Percentiles rank a stretch among this genome's conserved stretches.
Conservation (phyloP, 2,113 vertebrate genomes). For the Lepus timidus region DNA sequence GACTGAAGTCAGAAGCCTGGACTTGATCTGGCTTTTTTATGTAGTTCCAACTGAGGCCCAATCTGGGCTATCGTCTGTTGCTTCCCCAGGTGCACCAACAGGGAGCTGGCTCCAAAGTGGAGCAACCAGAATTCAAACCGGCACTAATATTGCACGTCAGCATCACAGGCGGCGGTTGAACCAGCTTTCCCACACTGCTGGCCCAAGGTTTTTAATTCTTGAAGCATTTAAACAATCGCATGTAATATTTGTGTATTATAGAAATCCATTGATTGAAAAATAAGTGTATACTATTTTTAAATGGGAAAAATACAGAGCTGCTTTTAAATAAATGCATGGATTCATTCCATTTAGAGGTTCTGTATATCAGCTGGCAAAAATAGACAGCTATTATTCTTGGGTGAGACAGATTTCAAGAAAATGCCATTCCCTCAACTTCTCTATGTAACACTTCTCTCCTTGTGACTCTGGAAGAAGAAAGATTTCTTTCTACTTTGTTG, state of each 20-base stretch:
- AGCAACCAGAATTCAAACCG: too few relatives aligned
- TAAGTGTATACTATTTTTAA: neutral
- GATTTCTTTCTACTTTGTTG: rapidly evolving
- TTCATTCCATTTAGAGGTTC: neutral
- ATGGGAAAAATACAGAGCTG: neutral
- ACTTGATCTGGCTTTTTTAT: too few relatives aligned
- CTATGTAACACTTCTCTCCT: neutral
- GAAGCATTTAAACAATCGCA: neutral
- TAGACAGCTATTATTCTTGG: neutral
- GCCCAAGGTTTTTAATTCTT: neutral
- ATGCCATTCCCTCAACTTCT: neutral
- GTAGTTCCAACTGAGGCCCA: too few relatives aligned
- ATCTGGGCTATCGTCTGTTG: too few relatives aligned
- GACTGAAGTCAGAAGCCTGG: too few relatives aligned
- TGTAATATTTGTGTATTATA: neutral
- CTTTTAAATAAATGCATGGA: neutral
- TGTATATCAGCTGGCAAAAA: neutral
- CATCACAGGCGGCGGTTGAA: too few relatives aligned
- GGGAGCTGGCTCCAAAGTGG: too few relatives aligned
- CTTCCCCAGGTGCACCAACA: too few relatives aligned
- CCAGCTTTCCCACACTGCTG: too few relatives aligned
- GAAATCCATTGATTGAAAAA: neutral
- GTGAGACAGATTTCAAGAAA: neutral
- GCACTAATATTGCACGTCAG: too few relatives aligned
- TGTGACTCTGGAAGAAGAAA: neutral